A percentile compares a stretch with the other conserved stretches of the same genome.
Conservation (phyloP, 2,113 vertebrate genomes). For the Sinocyclocheilus anshuiensis region DNA sequence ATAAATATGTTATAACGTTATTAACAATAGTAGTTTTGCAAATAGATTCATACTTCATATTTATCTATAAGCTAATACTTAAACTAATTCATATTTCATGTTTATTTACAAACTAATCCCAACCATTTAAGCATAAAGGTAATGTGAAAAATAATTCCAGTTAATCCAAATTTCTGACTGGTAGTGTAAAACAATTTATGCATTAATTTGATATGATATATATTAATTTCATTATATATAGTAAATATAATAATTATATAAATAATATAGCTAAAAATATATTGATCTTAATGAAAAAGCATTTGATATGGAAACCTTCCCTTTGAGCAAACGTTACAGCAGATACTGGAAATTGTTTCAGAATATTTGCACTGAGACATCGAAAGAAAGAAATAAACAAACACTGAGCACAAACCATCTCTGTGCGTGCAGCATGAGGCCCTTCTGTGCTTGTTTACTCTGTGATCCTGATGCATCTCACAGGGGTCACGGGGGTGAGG, state of each 20-base stretch:
- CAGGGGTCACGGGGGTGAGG: constrained; percentile 32
- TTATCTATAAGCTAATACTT: too few species aligned
- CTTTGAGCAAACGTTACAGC: not conserved
- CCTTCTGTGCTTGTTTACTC: constrained; percentile 37
- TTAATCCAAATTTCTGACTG: not conserved
- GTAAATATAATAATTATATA: not conserved
- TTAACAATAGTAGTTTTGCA: too few species aligned
- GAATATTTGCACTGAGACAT: not conserved
- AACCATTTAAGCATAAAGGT: not conserved
- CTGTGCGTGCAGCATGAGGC: not conserved
- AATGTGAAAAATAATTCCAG: not conserved
- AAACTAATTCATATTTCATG: not conserved
- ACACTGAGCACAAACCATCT: not conserved
- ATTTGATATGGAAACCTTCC: not conserved
- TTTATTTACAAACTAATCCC: not conserved
- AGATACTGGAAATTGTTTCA: not conserved
- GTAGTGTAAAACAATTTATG: not conserved
- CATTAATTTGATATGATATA: not conserved
- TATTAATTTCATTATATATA: too few species aligned
- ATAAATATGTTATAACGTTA: not conserved
- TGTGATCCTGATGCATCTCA: constrained; percentile 36
- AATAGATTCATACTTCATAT: too few species aligned
- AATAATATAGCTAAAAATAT: not conserved
- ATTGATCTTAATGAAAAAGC: not conserved
- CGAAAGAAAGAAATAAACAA: not conserved